Percentiles rank a stretch among this genome's conserved stretches.
Conservation (phyloP, 2,797 vertebrate genomes). For the Choloepus didactylus region DNA sequence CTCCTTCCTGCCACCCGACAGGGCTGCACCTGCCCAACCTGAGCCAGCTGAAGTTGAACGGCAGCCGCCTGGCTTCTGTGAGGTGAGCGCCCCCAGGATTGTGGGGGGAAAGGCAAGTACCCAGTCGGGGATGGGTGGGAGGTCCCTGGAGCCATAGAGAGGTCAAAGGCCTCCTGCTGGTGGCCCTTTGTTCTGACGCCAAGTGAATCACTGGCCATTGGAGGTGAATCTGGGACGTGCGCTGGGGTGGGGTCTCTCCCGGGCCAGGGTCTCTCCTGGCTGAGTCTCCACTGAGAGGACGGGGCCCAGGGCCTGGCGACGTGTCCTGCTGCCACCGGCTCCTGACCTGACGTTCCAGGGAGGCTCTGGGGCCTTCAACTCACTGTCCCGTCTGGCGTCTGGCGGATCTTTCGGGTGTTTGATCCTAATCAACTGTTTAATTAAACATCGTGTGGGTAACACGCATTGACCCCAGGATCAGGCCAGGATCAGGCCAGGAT, state of each 20-base stretch:
- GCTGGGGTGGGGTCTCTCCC: background rate
- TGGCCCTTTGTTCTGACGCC: background rate
- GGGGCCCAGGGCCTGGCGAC: background rate
- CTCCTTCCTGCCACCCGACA: slow-evolving; percentile 79
- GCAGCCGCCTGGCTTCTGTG: slow-evolving; percentile 93
- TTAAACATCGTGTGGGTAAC: background rate
- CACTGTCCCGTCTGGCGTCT: background rate
- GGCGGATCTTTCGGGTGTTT: background rate
- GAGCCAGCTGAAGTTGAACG: slow-evolving; percentile 94
- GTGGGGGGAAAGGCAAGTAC: too few species aligned
- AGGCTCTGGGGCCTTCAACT: background rate
- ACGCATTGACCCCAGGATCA: rapidly evolving
- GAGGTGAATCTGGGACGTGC: background rate
- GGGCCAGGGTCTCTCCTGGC: background rate
- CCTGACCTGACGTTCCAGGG: background rate
- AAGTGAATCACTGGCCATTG: too few species aligned
- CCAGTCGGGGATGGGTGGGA: too few species aligned
- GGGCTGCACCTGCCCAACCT: slow-evolving; percentile 94
- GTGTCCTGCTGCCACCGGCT: rapidly evolving
- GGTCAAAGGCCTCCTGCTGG: background rate
- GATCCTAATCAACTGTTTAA: background rate
- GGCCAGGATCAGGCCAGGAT: background rate
- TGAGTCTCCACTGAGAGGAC: background rate
- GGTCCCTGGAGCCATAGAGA: background rate
- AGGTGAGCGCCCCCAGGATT: slow-evolving; percentile 89